Percentiles rank a stretch among this genome's conserved stretches.
These are phyloP conservation scores for Notolabrus celidotus DNA, from an alignment of 2,797 vertebrate species.

Conservation along the genomic window DNA sequence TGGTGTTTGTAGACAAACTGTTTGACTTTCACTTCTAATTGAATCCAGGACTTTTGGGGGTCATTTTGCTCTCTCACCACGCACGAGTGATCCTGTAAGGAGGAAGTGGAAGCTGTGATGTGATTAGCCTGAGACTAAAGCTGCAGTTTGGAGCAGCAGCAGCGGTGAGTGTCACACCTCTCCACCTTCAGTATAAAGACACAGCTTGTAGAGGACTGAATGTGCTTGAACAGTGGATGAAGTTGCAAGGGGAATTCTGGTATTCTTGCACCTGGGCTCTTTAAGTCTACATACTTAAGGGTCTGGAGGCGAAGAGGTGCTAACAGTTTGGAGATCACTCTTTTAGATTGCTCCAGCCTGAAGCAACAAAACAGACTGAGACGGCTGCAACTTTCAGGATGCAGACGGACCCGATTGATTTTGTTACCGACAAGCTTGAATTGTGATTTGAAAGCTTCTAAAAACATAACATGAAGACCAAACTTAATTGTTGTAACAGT, in stretches of 20 bases:
- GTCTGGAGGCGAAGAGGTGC: background rate
- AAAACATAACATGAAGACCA: too few relatives aligned
- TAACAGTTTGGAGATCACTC: background rate
- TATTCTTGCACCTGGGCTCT: background rate
- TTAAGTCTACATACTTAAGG: background rate
- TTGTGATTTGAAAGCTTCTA: too few relatives aligned
- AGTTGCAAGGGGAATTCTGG: constrained; percentile 5
- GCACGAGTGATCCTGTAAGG: constrained; percentile 24
- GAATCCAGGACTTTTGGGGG: constrained; percentile 18
- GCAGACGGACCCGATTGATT: too few relatives aligned
- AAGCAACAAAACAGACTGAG: too few relatives aligned
- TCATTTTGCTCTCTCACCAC: constrained; percentile 29
- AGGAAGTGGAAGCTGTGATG: constrained; percentile 67
- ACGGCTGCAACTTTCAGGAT: too few relatives aligned
- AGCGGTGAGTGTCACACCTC: constrained; percentile 39
- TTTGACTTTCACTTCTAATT: constrained; percentile 20
- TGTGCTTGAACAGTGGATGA: constrained; percentile 53
- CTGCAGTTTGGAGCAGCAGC: constrained; percentile 59
- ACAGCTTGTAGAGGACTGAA: constrained; percentile 40
- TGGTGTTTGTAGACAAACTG: constrained; percentile 60
- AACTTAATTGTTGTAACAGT: too few relatives aligned
- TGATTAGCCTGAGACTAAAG: constrained; percentile 72
- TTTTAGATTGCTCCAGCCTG: too few relatives aligned
- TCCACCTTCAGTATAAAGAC: constrained; percentile 56
- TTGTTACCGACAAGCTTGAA: too few relatives aligned